A percentile compares a stretch with the other conserved stretches of the same genome.
These are phyloP conservation scores for Cyprinus carpio DNA, from an alignment of 2,113 vertebrate species.

Conservation along the genomic window DNA sequence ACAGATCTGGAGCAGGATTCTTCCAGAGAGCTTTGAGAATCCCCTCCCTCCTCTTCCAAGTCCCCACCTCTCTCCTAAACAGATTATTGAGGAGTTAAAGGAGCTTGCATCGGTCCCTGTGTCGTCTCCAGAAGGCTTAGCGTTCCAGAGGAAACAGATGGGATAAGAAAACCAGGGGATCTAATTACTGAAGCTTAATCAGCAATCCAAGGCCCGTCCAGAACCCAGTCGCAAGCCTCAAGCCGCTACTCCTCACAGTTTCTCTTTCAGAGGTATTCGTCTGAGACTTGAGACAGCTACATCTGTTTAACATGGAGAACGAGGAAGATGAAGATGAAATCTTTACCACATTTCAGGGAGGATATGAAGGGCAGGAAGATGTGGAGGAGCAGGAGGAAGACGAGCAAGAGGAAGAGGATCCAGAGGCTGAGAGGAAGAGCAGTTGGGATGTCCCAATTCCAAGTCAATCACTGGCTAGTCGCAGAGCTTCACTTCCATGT, in stretches of 20 bases:
- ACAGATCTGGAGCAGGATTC: neutral
- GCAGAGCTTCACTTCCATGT: slow-evolving; percentile 84
- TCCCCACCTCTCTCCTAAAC: slow-evolving; percentile 56
- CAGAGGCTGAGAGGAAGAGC: slow-evolving; percentile 71
- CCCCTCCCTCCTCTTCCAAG: slow-evolving; percentile 5
- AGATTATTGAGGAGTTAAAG: slow-evolving; percentile 71
- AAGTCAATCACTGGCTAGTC: slow-evolving; percentile 56
- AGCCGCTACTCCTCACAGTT: neutral
- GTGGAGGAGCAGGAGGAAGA: slow-evolving; percentile 69
- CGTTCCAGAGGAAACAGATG: slow-evolving; percentile 35
- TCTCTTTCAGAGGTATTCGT: neutral
- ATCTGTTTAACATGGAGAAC: slow-evolving; percentile 33
- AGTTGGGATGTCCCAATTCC: slow-evolving; percentile 48
- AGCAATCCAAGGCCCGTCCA: neutral
- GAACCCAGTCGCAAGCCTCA: neutral
- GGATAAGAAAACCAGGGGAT: slow-evolving; percentile 47
- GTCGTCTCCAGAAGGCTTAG: slow-evolving; percentile 49
- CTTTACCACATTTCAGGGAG: slow-evolving; percentile 10
- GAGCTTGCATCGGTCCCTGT: slow-evolving; percentile 54
- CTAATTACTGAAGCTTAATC: slow-evolving; percentile 46
- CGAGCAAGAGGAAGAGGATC: slow-evolving; percentile 76
- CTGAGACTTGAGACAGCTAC: neutral
- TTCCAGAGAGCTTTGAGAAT: slow-evolving; percentile 23
- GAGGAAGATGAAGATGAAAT: slow-evolving; percentile 44
- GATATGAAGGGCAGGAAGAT: slow-evolving; percentile 16